These are phyloP conservation scores for Drosophila algonquin DNA, from an alignment of 2,888 invertebrate species.

Conservation along the genomic window DNA sequence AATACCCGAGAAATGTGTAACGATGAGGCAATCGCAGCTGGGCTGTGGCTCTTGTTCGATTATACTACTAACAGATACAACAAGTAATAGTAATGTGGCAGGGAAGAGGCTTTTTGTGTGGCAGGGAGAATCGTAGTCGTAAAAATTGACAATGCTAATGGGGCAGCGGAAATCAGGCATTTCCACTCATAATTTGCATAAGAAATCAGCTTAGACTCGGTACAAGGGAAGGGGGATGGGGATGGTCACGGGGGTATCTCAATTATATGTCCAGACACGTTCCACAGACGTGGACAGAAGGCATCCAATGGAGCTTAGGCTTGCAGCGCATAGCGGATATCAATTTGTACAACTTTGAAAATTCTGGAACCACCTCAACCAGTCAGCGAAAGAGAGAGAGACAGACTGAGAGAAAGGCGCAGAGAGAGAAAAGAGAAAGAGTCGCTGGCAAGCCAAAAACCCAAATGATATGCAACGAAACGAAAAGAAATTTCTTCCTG, in stretches of 20 bases:
- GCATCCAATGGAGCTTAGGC: slow-evolving; percentile 38
- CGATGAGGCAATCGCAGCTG: slow-evolving; percentile 64
- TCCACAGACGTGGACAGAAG: slow-evolving; percentile 50
- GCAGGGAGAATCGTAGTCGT: slow-evolving; percentile 40
- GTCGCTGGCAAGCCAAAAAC: background rate
- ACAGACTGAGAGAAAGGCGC: slow-evolving; percentile 21
- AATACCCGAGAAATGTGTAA: slow-evolving; percentile 69
- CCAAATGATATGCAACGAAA: slow-evolving; percentile 60
- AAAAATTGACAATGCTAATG: slow-evolving; percentile 72
- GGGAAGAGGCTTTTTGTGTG: background rate
- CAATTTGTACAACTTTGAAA: slow-evolving; percentile 18
- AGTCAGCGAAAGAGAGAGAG: background rate
- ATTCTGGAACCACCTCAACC: background rate
- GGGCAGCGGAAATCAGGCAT: slow-evolving; percentile 70
- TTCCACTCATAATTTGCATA: slow-evolving; percentile 66
- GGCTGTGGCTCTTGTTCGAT: background rate
- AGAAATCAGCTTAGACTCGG: slow-evolving; percentile 34
- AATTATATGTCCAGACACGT: slow-evolving; percentile 56
- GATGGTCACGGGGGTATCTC: background rate
- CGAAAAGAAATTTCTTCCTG: slow-evolving; percentile 68
- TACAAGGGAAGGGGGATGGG: background rate
- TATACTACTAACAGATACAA: slow-evolving; percentile 9
- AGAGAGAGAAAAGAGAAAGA: slow-evolving; percentile 22
- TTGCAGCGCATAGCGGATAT: slow-evolving; percentile 24
- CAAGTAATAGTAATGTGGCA: slow-evolving; percentile 16